These are phyloP conservation scores for Andrena trimmerana DNA, from an alignment of 2,888 invertebrate genomes.

Conservation along the genomic window DNA sequence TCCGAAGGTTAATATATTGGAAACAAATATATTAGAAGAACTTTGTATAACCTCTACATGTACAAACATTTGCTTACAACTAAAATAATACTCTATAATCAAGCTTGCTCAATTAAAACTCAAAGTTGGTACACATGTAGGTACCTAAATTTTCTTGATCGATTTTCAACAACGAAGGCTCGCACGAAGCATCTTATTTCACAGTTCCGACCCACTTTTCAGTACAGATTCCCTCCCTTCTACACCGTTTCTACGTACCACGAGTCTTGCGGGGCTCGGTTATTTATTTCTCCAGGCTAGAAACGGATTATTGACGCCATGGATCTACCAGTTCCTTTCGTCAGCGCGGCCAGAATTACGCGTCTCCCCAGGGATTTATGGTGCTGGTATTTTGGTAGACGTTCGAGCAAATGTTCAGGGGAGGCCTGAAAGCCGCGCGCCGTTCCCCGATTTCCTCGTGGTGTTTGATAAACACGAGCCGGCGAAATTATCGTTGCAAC, in stretches of 20 bases:
- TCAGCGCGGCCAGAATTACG: slow-evolving; percentile 22
- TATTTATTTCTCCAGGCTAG: not conserved
- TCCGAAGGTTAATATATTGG: too few relatives aligned
- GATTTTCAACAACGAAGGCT: too few relatives aligned
- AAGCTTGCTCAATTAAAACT: too few relatives aligned
- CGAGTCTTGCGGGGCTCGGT: not conserved
- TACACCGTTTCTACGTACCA: not conserved
- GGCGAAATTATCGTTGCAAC: not conserved
- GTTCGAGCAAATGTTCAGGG: slow-evolving; percentile 13
- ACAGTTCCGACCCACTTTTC: not conserved
- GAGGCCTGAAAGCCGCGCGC: not conserved
- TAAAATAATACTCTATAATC: too few relatives aligned
- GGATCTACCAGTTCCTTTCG: not conserved
- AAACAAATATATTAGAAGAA: too few relatives aligned
- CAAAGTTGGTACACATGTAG: too few relatives aligned
- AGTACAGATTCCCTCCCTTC: not conserved
- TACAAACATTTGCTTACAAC: too few relatives aligned
- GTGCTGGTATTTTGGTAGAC: slow-evolving; percentile 23
- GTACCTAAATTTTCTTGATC: too few relatives aligned
- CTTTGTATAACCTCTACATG: too few relatives aligned
- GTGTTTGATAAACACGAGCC: slow-evolving; percentile 20
- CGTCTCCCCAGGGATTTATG: slow-evolving; percentile 12
- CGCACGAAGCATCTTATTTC: too few relatives aligned
- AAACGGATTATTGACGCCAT: not conserved
- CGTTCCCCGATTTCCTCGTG: not conserved